Percentiles rank a stretch among this genome's conserved stretches.
Evolutionary conservation across 2,888 invertebrate genomes (phyloP).

Genomic region (Amphiduros pacificus): DNA sequence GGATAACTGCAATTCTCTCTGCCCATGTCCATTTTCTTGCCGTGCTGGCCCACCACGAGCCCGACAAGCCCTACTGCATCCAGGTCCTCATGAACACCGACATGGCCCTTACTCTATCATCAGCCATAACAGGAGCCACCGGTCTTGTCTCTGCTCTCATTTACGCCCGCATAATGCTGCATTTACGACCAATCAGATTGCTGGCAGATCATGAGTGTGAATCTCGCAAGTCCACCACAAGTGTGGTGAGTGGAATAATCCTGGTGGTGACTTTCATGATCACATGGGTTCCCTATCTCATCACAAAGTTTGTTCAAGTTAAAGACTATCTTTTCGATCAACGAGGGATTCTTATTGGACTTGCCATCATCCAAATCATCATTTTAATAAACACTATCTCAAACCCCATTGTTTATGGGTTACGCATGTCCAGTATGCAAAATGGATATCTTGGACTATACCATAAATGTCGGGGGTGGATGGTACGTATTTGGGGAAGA

Average conservation of each 20-base stretch:
- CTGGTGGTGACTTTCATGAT: constrained; percentile 11
- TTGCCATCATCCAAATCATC: constrained; percentile 18
- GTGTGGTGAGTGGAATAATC: constrained; percentile 22
- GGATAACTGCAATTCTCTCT: constrained; percentile 21
- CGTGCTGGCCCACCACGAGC: constrained; percentile 21
- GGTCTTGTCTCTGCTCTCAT: constrained; percentile 17
- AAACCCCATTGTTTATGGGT: constrained; percentile 23
- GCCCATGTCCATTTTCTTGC: constrained; percentile 28
- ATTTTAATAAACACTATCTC: constrained; percentile 17
- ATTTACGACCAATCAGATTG: constrained; percentile 23
- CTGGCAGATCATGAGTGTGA: not conserved
- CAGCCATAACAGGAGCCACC: constrained; percentile 5
- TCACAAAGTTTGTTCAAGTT: constrained; percentile 15
- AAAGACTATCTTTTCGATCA: not conserved
- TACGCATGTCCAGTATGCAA: constrained; percentile 22
- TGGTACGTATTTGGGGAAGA: constrained; percentile 6
- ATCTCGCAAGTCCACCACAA: constrained; percentile 19
- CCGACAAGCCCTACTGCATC: constrained; percentile 18
- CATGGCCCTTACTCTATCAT: constrained; percentile 21
- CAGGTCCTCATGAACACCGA: constrained; percentile 18
- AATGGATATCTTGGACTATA: constrained; percentile 22
- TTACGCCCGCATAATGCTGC: constrained; percentile 22
- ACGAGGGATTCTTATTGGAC: constrained; percentile 8
- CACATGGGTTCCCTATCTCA: constrained; percentile 25
- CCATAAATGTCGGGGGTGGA: constrained; percentile 17